A percentile compares a stretch with the other conserved stretches of the same genome.
These are phyloP conservation scores for Prorops nasuta DNA, from an alignment of 1,140 invertebrate species.

Conservation along the genomic window DNA sequence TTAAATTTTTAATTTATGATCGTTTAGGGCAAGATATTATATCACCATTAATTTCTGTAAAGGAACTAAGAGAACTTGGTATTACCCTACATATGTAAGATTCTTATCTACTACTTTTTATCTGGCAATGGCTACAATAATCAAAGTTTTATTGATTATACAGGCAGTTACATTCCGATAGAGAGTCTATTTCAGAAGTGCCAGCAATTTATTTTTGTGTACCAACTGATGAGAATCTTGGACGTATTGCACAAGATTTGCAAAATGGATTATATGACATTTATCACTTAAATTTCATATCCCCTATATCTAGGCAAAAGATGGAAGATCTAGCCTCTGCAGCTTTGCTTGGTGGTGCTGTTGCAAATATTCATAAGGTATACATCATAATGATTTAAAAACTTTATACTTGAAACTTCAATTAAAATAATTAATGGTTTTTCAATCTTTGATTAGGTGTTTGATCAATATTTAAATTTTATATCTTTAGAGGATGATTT, in stretches of 20 bases:
- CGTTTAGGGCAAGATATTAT: constrained; percentile 96
- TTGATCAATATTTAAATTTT: constrained; percentile 98
- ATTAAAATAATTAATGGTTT: constrained; percentile 13
- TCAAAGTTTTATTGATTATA: constrained; percentile 41
- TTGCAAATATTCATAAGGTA: constrained; percentile 89
- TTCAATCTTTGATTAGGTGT: constrained; percentile 73
- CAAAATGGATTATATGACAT: constrained; percentile 90
- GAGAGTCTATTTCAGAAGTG: constrained; percentile 96
- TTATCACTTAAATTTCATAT: constrained; percentile 98
- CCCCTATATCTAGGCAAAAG: constrained; percentile 89
- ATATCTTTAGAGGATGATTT: constrained; percentile 98
- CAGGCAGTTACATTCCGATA: constrained; percentile 87
- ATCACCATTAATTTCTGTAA: constrained; percentile 92
- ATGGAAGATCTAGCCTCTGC: constrained; percentile 94
- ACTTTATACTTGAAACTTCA: neutral
- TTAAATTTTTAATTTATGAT: constrained; percentile 97
- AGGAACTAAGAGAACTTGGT: constrained; percentile 92
- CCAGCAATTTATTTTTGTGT: constrained; percentile 98
- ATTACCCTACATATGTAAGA: constrained; percentile 96
- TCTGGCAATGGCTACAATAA: too few relatives aligned
- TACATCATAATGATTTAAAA: constrained; percentile 2
- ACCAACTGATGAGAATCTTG: constrained; percentile 96
- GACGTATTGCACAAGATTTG: constrained; percentile 89
- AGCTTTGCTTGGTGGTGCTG: constrained; percentile 84
- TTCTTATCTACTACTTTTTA: too few relatives aligned